Evolutionary conservation across 2,113 vertebrate genomes (phyloP), one percentile per base, ranked within the genome.

Genomic region (Blennius ocellaris): DNA sequence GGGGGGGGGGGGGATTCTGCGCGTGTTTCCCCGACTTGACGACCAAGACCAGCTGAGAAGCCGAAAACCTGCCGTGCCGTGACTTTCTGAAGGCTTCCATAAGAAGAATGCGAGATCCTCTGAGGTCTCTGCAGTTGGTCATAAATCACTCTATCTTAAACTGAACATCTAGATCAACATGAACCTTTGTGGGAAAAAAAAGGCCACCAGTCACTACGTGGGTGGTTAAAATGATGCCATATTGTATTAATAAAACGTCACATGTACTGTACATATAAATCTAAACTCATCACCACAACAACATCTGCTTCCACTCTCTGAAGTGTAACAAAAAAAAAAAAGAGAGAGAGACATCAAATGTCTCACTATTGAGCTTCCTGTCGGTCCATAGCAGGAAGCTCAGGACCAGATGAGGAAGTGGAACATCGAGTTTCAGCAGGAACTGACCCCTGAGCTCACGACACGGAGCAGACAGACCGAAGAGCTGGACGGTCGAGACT

Each of bases 321-420:
- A 44, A 57, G 38, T 48, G 54, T 3, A 37, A 16, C 53, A 53
- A 74, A 56, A 53, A 74, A 38, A 21, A 56, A n/a, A n/a, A n/a
- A n/a, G n/a, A n/a, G n/a, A n/a, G n/a, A n/a, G n/a, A 57, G 65
- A 61, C 51, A 81, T 81, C 59, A 45, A 61, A 58, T 69, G 12
- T 21, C 48, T 38, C 50, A 40, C 49, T n/a, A 43, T 1, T 12
- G 21, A 60, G 64, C 56, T 90, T 90, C 90, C 89, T 89, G 73
- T 65, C 58, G 10, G 8, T 62, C 76, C 69, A 36, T 7, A 60
- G 74, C 86, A 91, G 89, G 87, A 92, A 87, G 66, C 71, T 30
- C 41, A 11, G 65, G 78, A 71, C 69, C 80, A 86, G 77, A 88
- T 53, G 83, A 92, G 92, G 92, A 93, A 93, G 85, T 85, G 72